These are phyloP conservation scores for Cylindroiulus punctatus DNA, from an alignment of 2,888 invertebrate genomes.

Conservation along the genomic window DNA sequence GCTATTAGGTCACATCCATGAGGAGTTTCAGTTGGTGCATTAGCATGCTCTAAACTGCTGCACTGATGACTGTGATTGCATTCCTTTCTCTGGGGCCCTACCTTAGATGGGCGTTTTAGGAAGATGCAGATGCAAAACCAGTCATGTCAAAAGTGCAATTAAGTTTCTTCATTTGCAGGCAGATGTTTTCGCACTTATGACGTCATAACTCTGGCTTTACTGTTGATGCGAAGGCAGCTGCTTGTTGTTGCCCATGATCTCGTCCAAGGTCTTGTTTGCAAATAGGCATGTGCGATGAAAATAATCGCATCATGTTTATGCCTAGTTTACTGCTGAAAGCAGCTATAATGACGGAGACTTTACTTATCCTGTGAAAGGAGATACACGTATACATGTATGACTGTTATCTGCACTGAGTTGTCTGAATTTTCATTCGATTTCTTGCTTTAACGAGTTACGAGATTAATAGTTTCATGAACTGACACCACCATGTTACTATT, in stretches of 20 bases:
- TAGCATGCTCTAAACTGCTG: too few relatives aligned
- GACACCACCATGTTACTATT: too few relatives aligned
- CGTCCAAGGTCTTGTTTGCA: background rate
- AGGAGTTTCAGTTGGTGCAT: background rate
- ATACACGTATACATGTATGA: background rate
- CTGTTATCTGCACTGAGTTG: background rate
- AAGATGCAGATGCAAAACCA: background rate
- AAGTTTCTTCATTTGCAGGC: background rate
- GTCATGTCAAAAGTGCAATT: background rate
- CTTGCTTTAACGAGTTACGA: background rate
- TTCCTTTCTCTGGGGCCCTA: too few relatives aligned
- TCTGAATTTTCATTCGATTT: background rate
- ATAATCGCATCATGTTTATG: conserved; percentile 6
- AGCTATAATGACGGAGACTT: background rate
- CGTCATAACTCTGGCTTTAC: background rate
- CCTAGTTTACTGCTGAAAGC: background rate
- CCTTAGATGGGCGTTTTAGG: too few relatives aligned
- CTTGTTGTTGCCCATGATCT: background rate
- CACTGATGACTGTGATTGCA: too few relatives aligned
- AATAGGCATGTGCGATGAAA: conserved; percentile 6
- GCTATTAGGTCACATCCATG: background rate
- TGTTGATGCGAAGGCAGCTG: background rate
- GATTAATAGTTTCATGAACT: too few relatives aligned
- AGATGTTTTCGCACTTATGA: background rate
- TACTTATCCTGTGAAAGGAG: background rate